Base-by-base conservation (phyloP, 37 sponge, comb jelly and placozoan genomes). In the Lycopodina hypogea region DNA sequence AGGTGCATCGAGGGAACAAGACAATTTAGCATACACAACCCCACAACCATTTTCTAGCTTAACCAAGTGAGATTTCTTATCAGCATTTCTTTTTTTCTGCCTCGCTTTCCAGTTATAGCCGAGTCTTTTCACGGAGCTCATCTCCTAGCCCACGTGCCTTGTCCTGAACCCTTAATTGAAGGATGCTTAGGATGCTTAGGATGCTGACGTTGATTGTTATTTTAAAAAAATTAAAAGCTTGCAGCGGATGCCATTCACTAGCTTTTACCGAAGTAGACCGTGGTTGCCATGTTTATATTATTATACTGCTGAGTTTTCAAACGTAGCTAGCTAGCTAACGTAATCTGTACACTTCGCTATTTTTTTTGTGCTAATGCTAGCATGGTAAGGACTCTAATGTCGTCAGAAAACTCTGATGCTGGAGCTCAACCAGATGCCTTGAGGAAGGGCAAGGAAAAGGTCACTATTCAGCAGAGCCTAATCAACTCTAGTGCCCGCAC, bases 101-200 rank as follows among this genome's bases (percentile, higher is more conserved):
- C 90, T 77, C 0, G 86, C 90, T 56, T 72, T 85, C 86, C 86
- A 84, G 68, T 90, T 90, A 77, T 79, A 76, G 28, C 90, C 72
- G 26, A 36, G 52, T 23, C 58, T 80, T 77, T 69, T 87, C 9
- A 32, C 21, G 0, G 50, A 34, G 45, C 78, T 24, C 68, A 75
- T n/a, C 41, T 35, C 52, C 30, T 38, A 1, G 33, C 42, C 35
- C 55, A 71, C 72, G 50, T 24, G 7, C 9, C 48, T 45, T 45
- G 15, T 33, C 64, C 26, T 33, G n/a, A n/a, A n/a, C n/a, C n/a
- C n/a, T n/a, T n/a, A n/a, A n/a, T n/a, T 53, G 56, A 18, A 53
- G 56, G 18, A 18, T 18, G 56, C 14, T 53, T 53, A 19, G 56
- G 17, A 19, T 14, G 17, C 56, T 53, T 14, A n/a, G n/a, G n/a